Evolutionary conservation across 2,113 vertebrate genomes (phyloP).

Genomic region (Istiophorus platypterus): DNA sequence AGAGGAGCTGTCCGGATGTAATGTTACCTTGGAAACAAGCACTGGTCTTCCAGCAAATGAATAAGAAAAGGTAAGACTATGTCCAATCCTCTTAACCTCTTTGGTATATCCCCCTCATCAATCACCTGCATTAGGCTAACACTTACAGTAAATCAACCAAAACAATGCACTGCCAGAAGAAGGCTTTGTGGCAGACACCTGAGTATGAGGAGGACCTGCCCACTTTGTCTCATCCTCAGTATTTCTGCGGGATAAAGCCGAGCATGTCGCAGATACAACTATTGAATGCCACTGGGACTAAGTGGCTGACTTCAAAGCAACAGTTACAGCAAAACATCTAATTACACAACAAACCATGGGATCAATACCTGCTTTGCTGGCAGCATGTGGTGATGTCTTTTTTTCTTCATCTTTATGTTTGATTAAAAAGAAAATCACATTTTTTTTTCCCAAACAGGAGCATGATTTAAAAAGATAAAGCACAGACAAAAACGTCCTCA

Average conservation of each 20-base stretch:
- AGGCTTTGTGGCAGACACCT: constrained; percentile 24
- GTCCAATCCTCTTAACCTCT: constrained; percentile 54
- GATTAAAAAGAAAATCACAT: neutral
- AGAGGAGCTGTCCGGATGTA: constrained; percentile 53
- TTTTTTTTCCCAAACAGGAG: neutral
- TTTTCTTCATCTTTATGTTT: constrained; percentile 11
- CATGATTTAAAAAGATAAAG: constrained; percentile 16
- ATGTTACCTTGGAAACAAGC: constrained; percentile 80
- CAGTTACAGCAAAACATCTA: constrained; percentile 43
- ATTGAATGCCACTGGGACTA: constrained; percentile 32
- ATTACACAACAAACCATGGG: constrained; percentile 35
- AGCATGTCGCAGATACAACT: neutral
- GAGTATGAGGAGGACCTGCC: constrained; percentile 17
- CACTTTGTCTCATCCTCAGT: constrained; percentile 24
- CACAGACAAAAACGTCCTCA: neutral
- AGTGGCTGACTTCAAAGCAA: constrained; percentile 56
- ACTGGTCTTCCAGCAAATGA: constrained; percentile 44
- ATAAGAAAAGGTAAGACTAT: constrained; percentile 59
- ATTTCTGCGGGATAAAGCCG: constrained; percentile 36
- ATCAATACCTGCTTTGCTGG: constrained; percentile 20
- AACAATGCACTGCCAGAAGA: constrained; percentile 43
- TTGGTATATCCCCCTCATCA: constrained; percentile 56
- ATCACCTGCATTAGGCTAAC: constrained; percentile 55
- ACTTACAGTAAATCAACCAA: constrained; percentile 60
- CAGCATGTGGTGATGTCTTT: neutral